Evolutionary conservation across 23 tunicate species (phyloP).

Genomic region (Clavelina lepadiformis): DNA sequence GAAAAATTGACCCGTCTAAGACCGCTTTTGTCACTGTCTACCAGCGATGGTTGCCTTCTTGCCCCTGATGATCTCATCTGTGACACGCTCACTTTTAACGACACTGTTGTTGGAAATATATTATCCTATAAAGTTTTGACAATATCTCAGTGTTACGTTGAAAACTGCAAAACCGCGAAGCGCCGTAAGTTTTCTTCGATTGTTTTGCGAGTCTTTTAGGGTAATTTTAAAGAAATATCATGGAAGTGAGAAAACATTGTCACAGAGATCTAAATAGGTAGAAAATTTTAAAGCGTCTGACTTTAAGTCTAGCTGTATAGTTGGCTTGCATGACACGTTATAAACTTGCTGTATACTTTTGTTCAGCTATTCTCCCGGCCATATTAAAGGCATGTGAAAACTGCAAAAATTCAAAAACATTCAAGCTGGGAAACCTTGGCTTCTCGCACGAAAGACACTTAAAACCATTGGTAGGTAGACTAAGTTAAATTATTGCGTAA

Average conservation of each 20-base stretch:
- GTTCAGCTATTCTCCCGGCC: slow-evolving; percentile 7
- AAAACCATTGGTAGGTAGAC: slow-evolving; percentile 27
- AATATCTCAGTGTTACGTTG: slow-evolving; percentile 36
- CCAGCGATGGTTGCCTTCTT: slow-evolving; percentile 54
- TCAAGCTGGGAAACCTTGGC: slow-evolving; percentile 12
- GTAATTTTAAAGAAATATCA: no score
- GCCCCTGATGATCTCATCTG: slow-evolving; percentile 49
- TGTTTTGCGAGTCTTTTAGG: no score
- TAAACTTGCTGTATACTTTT: no score
- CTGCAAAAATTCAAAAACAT: slow-evolving; percentile 1
- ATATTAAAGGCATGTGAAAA: slow-evolving; percentile 8
- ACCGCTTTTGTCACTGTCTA: slow-evolving; percentile 32
- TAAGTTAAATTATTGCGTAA: no score
- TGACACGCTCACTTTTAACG: slow-evolving; percentile 49
- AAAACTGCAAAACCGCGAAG: not conserved
- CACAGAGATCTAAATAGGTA: no score
- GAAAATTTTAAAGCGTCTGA: no score
- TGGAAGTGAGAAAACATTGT: no score
- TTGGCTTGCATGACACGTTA: no score
- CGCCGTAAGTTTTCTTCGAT: slow-evolving; percentile 14
- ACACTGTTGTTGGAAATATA: slow-evolving; percentile 38
- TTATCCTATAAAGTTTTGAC: slow-evolving; percentile 21
- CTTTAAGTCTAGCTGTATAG: no score
- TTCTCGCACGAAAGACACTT: slow-evolving; percentile 9
- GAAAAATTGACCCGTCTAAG: slow-evolving; percentile 39